phyloP scores from a whole-genome alignment of 2,113 vertebrate species.

The Psilopsiagon aurifrons region DNA sequence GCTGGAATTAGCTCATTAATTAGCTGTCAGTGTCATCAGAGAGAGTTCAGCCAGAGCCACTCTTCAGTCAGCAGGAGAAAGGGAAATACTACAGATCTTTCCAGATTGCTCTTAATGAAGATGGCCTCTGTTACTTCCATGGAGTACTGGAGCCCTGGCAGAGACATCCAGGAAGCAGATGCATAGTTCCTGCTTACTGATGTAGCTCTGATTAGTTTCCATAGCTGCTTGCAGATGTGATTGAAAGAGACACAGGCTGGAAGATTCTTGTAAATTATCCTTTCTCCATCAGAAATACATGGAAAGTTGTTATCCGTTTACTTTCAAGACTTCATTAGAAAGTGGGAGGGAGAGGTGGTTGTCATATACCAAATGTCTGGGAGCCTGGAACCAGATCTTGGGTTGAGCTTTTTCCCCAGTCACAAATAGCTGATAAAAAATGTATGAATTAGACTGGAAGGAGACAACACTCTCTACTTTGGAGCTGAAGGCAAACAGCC shows the following conservation, averaged over 20 bases:
- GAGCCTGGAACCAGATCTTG: background rate
- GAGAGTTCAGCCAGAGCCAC: background rate
- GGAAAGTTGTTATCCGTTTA: background rate
- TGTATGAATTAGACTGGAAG: background rate
- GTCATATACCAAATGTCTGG: background rate
- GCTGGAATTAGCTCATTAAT: background rate
- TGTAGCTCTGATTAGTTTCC: background rate
- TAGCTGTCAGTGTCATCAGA: background rate
- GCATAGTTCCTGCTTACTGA: background rate
- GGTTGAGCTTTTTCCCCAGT: background rate
- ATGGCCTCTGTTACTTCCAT: rapidly evolving
- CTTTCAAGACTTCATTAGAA: background rate
- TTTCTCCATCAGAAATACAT: background rate
- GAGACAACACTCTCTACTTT: background rate
- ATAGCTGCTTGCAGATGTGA: background rate
- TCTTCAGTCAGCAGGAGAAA: background rate
- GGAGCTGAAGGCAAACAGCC: background rate
- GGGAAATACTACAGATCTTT: background rate
- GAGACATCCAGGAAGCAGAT: background rate
- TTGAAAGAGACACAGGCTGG: background rate
- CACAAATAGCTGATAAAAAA: background rate
- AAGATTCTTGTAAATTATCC: background rate
- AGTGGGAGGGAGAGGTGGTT: background rate
- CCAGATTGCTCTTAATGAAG: background rate
- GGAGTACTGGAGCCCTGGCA: background rate